Percentiles rank a stretch among this genome's conserved stretches.
Conservation (phyloP, 2,888 invertebrate genomes). For the Eugnorisma glareosa region DNA sequence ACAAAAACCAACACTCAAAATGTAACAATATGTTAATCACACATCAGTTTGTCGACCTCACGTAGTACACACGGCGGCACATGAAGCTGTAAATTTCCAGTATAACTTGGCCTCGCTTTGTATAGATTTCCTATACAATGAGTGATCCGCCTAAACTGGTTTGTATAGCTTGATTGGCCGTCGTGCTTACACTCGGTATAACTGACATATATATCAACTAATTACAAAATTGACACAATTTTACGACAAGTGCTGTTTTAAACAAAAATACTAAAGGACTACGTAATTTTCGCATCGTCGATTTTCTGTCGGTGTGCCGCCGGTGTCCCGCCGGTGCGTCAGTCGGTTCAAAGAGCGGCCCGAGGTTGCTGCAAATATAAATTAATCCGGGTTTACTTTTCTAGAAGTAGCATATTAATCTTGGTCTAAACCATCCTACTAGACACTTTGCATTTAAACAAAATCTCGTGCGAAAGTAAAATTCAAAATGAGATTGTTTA, state of each 20-base stretch:
- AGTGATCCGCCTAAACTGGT: too few species aligned
- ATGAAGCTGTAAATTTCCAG: too few species aligned
- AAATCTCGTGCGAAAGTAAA: conserved; percentile 72
- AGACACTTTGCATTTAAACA: conserved; percentile 56
- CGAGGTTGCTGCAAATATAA: neutral
- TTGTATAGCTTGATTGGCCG: too few species aligned
- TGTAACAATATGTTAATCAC: too few species aligned
- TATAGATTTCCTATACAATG: too few species aligned
- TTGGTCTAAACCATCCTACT: conserved; percentile 1
- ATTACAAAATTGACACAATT: neutral
- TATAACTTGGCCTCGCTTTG: too few species aligned
- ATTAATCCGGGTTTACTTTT: neutral
- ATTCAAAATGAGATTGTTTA: conserved; percentile 80
- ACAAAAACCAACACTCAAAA: too few species aligned
- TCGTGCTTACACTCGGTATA: too few species aligned
- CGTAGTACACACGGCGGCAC: too few species aligned
- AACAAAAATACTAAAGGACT: neutral
- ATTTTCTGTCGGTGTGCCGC: neutral
- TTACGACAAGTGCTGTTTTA: neutral
- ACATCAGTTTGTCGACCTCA: too few species aligned
- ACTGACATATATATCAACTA: neutral
- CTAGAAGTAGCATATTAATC: neutral
- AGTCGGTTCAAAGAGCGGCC: neutral
- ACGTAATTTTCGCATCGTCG: neutral
- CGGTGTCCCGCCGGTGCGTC: too few species aligned